Conservation (phyloP, 1,140 invertebrate genomes). For the Parapsyche elsis region DNA sequence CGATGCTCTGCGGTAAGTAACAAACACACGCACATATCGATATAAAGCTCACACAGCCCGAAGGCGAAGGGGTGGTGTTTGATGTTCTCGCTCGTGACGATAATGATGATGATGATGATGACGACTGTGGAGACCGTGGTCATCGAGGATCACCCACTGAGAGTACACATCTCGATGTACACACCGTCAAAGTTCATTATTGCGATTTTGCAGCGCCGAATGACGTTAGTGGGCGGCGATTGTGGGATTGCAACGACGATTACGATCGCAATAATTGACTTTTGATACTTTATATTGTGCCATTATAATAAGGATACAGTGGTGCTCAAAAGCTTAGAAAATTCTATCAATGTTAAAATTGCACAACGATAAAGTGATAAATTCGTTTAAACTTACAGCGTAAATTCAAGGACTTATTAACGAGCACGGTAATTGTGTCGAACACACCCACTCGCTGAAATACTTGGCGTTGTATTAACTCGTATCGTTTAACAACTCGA, state of each 20-base stretch:
- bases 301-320: too few relatives aligned
- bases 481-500: too few relatives aligned
- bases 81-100: not conserved
- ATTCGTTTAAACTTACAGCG: too few relatives aligned
- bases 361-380: too few relatives aligned
- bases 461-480: too few relatives aligned
- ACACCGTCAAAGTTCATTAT: not conserved
- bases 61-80: not conserved
- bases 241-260: not conserved
- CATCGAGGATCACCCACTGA: conserved; percentile 6
- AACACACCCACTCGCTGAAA: too few relatives aligned
- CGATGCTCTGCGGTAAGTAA: not conserved
- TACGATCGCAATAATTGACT: not conserved
- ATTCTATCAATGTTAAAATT: too few relatives aligned
- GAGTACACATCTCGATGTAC: not conserved
- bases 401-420: too few relatives aligned
- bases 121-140: not conserved
- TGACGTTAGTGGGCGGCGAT: not conserved
- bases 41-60: not conserved
- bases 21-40: conserved; percentile 15
- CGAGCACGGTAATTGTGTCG: too few relatives aligned
- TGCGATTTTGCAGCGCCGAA: not conserved
- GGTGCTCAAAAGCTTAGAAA: too few relatives aligned
- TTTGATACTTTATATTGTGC: not conserved
- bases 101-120: conserved; percentile 21